Evolutionary conservation across 2,888 invertebrate genomes (phyloP).

Genomic region (Neuroscelio doddi): DNA sequence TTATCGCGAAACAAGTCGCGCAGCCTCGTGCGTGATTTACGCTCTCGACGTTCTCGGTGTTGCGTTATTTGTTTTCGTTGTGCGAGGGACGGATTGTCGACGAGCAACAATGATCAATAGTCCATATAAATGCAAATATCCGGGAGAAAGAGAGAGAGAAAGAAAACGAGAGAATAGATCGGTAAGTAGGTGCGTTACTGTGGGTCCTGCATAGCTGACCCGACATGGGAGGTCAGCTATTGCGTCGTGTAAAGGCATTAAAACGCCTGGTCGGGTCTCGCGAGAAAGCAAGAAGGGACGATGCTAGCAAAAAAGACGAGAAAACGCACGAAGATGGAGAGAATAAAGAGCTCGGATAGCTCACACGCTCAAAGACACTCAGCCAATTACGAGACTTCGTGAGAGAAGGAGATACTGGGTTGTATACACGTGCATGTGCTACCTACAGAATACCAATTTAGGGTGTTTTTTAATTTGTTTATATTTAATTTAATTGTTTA

Average conservation of each 20-base stretch:
- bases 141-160: constrained; percentile 19
- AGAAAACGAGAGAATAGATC: constrained; percentile 25
- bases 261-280: constrained; percentile 11
- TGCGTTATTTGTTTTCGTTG: constrained; percentile 19
- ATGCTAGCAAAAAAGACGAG: constrained; percentile 35
- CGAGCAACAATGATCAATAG: constrained; percentile 39
- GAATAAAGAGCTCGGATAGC: constrained; percentile 48
- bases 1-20: constrained; percentile 15
- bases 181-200: constrained; percentile 5
- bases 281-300: constrained; percentile 29
- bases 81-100: constrained; percentile 18
- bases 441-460: constrained; percentile 12
- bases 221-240: constrained; percentile 18
- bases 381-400: constrained; percentile 45
- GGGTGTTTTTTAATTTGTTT: too few species aligned
- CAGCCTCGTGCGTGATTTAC: constrained; percentile 12
- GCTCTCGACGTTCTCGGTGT: constrained; percentile 1
- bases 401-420: constrained; percentile 20
- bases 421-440: constrained; percentile 31
- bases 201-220: constrained; percentile 9
- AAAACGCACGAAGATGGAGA: constrained; percentile 42
- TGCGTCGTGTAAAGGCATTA: constrained; percentile 10
- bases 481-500: too few species aligned
- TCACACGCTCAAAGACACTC: constrained; percentile 47
- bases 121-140: constrained; percentile 42